Evolutionary conservation across 1,140 invertebrate species (phyloP).

Genomic region (Periplaneta americana): DNA sequence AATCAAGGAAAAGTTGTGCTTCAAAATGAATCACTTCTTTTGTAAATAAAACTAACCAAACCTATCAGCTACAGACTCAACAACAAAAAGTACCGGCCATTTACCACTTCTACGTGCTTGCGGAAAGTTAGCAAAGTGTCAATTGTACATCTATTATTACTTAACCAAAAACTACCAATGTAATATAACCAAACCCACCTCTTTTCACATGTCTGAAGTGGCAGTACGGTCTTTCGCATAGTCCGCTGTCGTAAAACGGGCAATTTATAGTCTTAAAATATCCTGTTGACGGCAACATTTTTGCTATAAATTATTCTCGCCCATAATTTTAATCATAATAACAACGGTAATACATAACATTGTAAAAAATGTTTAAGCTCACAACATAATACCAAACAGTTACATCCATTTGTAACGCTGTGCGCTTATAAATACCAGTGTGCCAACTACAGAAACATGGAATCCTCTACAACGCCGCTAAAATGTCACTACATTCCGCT

Average conservation of each 20-base stretch:
- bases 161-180: not conserved
- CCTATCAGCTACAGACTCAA: too few relatives aligned
- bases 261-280: conserved; percentile 78
- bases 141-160: too few relatives aligned
- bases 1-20: too few relatives aligned
- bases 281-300: conserved; percentile 81
- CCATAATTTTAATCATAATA: not conserved
- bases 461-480: too few relatives aligned
- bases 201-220: conserved; percentile 78
- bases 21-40: too few relatives aligned
- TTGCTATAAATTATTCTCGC: not conserved
- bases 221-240: conserved; percentile 81
- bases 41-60: too few relatives aligned
- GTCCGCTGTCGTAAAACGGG: conserved; percentile 72
- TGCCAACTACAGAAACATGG: too few relatives aligned
- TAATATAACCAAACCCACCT: conserved; percentile 35
- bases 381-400: not conserved
- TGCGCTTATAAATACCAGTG: too few relatives aligned
- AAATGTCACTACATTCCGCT: too few relatives aligned
- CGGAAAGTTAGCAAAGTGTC: too few relatives aligned
- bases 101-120: too few relatives aligned
- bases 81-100: too few relatives aligned
- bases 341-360: not conserved
- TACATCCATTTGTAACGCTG: not conserved
- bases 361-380: not conserved